phyloP scores from a whole-genome alignment of 2,113 vertebrate species.

The Irena cyanogastra region DNA sequence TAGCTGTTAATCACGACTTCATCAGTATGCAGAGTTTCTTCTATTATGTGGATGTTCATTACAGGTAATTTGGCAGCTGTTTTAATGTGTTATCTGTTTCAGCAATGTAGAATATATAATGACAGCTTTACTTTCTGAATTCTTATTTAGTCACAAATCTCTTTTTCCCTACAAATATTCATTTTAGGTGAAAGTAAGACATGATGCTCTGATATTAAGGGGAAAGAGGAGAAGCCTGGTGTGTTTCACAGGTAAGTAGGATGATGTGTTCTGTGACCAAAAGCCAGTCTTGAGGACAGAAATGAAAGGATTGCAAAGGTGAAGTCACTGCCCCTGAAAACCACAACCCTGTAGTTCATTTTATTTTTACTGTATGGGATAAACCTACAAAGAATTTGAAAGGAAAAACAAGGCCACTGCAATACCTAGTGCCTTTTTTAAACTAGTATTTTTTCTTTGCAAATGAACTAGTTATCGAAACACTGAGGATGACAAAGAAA shows the following conservation, averaged over 20 bases:
- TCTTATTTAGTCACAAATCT: conserved; percentile 13
- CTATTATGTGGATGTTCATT: conserved; percentile 50
- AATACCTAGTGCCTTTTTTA: not conserved
- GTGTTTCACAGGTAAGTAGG: not conserved
- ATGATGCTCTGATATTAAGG: not conserved
- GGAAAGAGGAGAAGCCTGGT: not conserved
- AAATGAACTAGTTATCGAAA: not conserved
- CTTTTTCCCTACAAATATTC: not conserved
- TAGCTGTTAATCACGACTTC: conserved; percentile 40
- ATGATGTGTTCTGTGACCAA: not conserved
- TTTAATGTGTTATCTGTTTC: conserved; percentile 32
- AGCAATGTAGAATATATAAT: conserved; percentile 4
- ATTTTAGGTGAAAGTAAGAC: not conserved
- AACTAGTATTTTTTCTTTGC: not conserved
- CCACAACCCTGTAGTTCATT: not conserved
- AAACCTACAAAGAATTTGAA: not conserved
- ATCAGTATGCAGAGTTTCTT: conserved; percentile 6
- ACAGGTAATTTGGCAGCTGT: conserved; percentile 56
- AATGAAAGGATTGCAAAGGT: not conserved
- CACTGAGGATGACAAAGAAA: not conserved
- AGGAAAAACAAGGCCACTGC: not conserved
- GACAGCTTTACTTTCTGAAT: conserved; percentile 15
- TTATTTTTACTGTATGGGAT: not conserved
- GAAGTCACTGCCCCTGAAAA: not conserved
- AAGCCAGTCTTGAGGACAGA: not conserved